Evolutionary conservation across 1,140 invertebrate species (phyloP), one percentile per base, ranked within the genome.

Genomic region (Callitettix versicolor): DNA sequence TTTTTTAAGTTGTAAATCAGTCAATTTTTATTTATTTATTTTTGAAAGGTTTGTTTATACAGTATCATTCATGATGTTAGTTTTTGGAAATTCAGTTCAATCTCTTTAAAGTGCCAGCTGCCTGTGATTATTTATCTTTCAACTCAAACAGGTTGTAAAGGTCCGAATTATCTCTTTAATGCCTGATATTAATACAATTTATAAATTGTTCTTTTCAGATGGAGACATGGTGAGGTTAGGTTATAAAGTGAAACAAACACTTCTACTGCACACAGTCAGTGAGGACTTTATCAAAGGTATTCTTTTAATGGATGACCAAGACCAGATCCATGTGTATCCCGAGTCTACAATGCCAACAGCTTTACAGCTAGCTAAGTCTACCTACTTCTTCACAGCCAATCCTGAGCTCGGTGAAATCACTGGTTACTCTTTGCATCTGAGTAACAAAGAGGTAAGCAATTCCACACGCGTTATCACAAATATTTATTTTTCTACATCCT

Each of bases 241-340:
- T 55, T 86, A 80, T 61, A 79, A 76, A 65, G 75, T 95, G 22
- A 77, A 82, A 62, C 91, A 95, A 69, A 76, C 80, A 1, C 75
- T 83, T 26, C 63, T 91, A 17, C 64, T 93, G 30, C 80, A 81
- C 6, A 73, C 79, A 55, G 73, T 84, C 24, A 80, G 88, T 55
- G 73, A 76, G 11, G 79, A 85, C 58, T 86, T 85, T 66, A 67
- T 95, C 1, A 84, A 86, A 66, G 81, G 82, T 6, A 73, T 96
- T 14, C 58, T 96, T 11, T 66, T 95, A 44, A 65, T 95, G 5
- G 87, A 91, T 63, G 73, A 76, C n/a, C 66, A 81, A 3, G 77
- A 86, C 58, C 73, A 76, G 58, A 78, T 86, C 7, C 80, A 88
- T 60, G 71, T 86, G 1, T 81, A 80, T 67, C 86, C 87, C 1